phyloP scores from a whole-genome alignment of 2,113 vertebrate species.

The Oryzias melastigma region DNA sequence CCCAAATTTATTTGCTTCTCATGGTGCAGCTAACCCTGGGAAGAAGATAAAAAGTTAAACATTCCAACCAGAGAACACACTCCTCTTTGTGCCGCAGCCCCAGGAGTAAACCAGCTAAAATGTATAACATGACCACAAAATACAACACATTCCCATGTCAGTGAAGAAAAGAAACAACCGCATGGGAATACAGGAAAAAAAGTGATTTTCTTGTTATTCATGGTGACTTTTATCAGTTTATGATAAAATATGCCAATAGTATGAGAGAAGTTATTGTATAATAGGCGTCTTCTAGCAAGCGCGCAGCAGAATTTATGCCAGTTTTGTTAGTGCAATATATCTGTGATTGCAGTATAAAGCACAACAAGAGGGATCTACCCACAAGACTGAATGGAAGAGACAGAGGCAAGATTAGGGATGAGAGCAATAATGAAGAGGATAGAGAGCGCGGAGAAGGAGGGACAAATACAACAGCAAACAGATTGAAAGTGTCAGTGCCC shows the following conservation, averaged over 20 bases:
- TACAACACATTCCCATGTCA: slow-evolving; percentile 16
- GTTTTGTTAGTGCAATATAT: slow-evolving; percentile 29
- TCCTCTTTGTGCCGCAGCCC: too few species aligned
- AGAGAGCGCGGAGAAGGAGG: slow-evolving; percentile 29
- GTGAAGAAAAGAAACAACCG: slow-evolving; percentile 9
- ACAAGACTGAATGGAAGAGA: slow-evolving; percentile 48
- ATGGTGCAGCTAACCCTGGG: too few species aligned
- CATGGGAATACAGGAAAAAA: slow-evolving; percentile 18
- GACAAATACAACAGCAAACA: slow-evolving; percentile 43
- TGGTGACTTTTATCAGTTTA: slow-evolving; percentile 11
- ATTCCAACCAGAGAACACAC: too few species aligned
- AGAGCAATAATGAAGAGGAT: slow-evolving; percentile 42
- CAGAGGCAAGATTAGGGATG: slow-evolving; percentile 43
- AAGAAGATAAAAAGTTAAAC: too few species aligned
- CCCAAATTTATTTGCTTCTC: too few species aligned
- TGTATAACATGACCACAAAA: slow-evolving; percentile 28
- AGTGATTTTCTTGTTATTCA: slow-evolving; percentile 26
- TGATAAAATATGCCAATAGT: background rate
- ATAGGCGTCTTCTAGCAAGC: slow-evolving; percentile 21
- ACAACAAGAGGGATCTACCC: slow-evolving; percentile 32
- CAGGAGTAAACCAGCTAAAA: background rate
- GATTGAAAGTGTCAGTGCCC: slow-evolving; percentile 68
- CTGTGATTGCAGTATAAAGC: slow-evolving; percentile 44
- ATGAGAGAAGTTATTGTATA: slow-evolving; percentile 28
- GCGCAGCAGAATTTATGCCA: slow-evolving; percentile 27